Percentiles rank a stretch among this genome's conserved stretches.
phyloP scores from a whole-genome alignment of 2,797 vertebrate species.

The Anisognathus igniventris region DNA sequence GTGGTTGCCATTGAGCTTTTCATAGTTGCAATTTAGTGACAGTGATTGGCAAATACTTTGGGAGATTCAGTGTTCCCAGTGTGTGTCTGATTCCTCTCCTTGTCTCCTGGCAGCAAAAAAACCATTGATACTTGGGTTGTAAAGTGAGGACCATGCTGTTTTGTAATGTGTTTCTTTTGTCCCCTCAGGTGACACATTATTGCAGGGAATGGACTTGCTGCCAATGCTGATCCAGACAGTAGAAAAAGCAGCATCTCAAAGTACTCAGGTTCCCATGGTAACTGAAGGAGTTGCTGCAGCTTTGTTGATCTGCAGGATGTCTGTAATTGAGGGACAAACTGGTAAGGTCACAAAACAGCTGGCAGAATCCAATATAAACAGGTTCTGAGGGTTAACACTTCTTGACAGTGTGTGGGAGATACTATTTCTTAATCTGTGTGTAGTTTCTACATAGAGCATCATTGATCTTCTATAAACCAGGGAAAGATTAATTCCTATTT shows the following conservation, averaged over 20 bases:
- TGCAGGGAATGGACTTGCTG: slow-evolving; percentile 84
- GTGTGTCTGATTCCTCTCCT: not conserved
- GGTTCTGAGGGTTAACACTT: not conserved
- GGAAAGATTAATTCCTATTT: not conserved
- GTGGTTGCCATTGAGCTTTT: not conserved
- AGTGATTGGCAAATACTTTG: not conserved
- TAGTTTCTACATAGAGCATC: not conserved
- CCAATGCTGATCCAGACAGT: slow-evolving; percentile 87
- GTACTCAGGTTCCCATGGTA: slow-evolving; percentile 87
- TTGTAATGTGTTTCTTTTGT: not conserved
- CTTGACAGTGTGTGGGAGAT: not conserved
- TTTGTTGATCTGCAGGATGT: slow-evolving; percentile 86
- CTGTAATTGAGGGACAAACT: slow-evolving; percentile 81
- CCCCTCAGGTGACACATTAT: slow-evolving; percentile 85
- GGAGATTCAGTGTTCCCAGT: not conserved
- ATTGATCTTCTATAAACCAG: not conserved
- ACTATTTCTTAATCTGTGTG: not conserved
- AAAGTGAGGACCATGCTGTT: not conserved
- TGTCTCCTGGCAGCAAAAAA: not conserved
- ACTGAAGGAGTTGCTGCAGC: slow-evolving; percentile 88
- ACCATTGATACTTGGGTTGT: not conserved
- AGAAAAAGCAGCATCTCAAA: slow-evolving; percentile 91
- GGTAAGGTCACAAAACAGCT: slow-evolving; percentile 76
- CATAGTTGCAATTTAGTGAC: not conserved
- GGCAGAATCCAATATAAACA: not conserved